Evolutionary conservation across 2,113 vertebrate genomes (phyloP).

Genomic region (Galeopterus variegatus): DNA sequence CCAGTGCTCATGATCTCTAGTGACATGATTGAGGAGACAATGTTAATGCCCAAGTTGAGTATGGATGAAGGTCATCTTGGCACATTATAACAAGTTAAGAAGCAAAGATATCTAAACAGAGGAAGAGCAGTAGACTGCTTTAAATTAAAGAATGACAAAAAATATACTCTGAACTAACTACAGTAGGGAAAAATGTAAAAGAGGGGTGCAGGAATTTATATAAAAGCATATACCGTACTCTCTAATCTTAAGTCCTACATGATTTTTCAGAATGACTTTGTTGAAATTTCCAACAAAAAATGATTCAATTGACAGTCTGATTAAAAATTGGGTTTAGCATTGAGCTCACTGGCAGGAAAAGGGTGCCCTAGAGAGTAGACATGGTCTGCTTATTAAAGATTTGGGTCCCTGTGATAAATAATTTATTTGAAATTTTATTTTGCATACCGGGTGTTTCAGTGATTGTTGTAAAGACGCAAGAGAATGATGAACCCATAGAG

Average conservation of each 20-base stretch:
- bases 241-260: neutral
- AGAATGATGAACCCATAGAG: neutral
- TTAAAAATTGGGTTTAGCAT: neutral
- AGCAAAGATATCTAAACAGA: neutral
- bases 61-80: neutral
- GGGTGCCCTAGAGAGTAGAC: neutral
- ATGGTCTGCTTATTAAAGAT: neutral
- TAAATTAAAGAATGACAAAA: neutral
- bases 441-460: neutral
- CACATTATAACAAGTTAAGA: fast-evolving
- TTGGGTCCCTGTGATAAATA: neutral
- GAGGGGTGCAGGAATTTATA: neutral
- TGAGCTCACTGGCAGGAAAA: neutral
- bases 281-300: neutral
- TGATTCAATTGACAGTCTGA: neutral
- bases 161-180: neutral
- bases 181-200: neutral
- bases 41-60: fast-evolving
- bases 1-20: neutral
- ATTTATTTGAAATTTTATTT: conserved; percentile 25
- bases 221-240: neutral
- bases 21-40: fast-evolving
- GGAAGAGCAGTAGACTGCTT: neutral
- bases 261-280: neutral
- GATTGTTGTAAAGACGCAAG: neutral